These are phyloP conservation scores for Eupithecia subumbrata DNA, from an alignment of 2,888 invertebrate species.

Conservation along the genomic window DNA sequence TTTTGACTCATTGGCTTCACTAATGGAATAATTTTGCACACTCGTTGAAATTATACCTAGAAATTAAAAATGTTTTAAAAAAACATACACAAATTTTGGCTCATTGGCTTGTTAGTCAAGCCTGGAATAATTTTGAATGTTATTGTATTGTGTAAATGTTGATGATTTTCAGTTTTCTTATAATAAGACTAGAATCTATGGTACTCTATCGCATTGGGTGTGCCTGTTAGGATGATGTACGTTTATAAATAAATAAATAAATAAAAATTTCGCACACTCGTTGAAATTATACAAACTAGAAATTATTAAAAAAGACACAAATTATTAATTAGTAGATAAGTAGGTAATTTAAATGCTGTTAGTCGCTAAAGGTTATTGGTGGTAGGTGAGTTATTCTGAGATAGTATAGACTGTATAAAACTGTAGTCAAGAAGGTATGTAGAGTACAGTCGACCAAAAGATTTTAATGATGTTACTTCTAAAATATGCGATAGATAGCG, in stretches of 20 bases:
- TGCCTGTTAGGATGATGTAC: no score
- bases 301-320: background rate
- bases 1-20: slow-evolving; percentile 50
- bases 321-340: background rate
- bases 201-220: no score
- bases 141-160: no score
- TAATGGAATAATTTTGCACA: slow-evolving; percentile 28
- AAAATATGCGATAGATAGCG: background rate
- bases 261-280: no score
- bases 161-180: no score
- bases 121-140: slow-evolving; percentile 25
- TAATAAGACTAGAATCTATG: no score
- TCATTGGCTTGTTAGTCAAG: slow-evolving; percentile 52
- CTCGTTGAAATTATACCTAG: background rate
- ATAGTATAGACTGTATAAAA: background rate
- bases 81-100: no score
- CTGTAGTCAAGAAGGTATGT: background rate
- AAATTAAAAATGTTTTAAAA: no score
- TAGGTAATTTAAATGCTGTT: no score
- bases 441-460: background rate
- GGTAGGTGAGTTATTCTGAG: background rate
- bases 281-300: background rate
- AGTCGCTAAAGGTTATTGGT: background rate
- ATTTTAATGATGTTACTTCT: background rate
- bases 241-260: no score